Percentiles rank a stretch among this genome's conserved stretches.
phyloP scores from a whole-genome alignment of 1,140 invertebrate species.

The Copidosoma floridanum region DNA sequence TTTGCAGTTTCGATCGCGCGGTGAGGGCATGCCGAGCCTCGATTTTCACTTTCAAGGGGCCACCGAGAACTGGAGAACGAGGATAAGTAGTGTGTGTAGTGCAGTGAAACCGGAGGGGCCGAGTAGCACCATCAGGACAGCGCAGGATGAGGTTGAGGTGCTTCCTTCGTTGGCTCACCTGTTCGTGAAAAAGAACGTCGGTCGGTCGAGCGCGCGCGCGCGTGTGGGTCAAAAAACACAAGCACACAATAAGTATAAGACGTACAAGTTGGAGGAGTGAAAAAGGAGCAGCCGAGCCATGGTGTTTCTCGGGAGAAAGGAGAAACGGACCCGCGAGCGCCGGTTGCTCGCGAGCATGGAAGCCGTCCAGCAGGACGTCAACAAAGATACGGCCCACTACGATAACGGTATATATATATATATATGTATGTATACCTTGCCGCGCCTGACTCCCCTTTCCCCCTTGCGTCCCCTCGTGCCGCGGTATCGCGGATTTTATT shows the following conservation, averaged over 20 bases:
- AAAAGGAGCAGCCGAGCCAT: slow-evolving; percentile 27
- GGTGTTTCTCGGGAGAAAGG: slow-evolving; percentile 52
- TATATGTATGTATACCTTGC: background rate
- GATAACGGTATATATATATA: slow-evolving; percentile 49
- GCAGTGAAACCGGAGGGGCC: no score
- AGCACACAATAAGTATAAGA: background rate
- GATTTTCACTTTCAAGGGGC: no score
- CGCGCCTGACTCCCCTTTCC: background rate
- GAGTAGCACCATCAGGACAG: no score
- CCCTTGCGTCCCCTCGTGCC: no score
- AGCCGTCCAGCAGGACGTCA: slow-evolving; percentile 38
- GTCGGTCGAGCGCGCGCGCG: background rate
- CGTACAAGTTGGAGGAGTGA: no score
- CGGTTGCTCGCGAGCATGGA: slow-evolving; percentile 49
- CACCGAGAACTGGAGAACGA: no score
- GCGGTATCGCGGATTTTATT: no score
- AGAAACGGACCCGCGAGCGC: slow-evolving; percentile 45
- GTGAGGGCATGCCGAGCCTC: background rate
- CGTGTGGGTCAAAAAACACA: background rate
- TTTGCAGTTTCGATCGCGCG: background rate
- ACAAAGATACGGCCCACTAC: slow-evolving; percentile 43
- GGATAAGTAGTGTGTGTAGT: no score
- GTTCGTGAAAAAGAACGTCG: background rate
- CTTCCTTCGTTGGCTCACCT: no score
- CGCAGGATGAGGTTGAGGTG: background rate